Conservation (phyloP, 2,888 invertebrate species). For the Limnephilus lunatus region DNA sequence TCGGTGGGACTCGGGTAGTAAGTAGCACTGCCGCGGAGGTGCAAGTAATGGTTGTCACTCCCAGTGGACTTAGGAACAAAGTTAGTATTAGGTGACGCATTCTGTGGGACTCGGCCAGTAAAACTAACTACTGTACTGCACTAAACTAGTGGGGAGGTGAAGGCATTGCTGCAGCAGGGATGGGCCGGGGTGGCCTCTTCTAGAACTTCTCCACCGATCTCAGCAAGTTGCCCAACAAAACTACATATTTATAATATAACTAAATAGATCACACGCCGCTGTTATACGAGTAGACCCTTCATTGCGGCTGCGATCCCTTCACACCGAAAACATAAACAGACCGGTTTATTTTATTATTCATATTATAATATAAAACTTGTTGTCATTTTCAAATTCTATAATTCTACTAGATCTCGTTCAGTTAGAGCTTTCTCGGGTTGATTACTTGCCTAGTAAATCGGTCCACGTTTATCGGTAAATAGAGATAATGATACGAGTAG, state of each 20-base stretch:
- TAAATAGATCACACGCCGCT: constrained; percentile 4
- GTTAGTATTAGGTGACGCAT: not conserved
- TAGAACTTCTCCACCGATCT: not conserved
- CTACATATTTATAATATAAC: not conserved
- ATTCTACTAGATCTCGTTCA: constrained; percentile 21
- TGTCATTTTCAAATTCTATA: constrained; percentile 43
- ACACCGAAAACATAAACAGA: not conserved
- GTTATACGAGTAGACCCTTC: not conserved
- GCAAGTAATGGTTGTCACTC: not conserved
- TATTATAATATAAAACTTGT: constrained; percentile 35
- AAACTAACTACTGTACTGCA: not conserved
- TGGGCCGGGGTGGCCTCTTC: not conserved
- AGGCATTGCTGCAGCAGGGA: not conserved
- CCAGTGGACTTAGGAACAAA: not conserved
- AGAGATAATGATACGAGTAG: not conserved
- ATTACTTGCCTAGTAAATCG: not conserved
- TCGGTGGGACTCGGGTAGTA: constrained; percentile 9
- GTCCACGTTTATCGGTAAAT: constrained; percentile 5
- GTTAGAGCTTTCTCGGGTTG: constrained; percentile 31
- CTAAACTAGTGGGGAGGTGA: not conserved
- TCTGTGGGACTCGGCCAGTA: not conserved
- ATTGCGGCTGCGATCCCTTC: not conserved
- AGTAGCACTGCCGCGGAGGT: not conserved
- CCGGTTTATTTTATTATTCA: constrained; percentile 43
- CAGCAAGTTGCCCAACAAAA: not conserved